Evolutionary conservation across 2,888 invertebrate species (phyloP), one percentile per base, ranked within the genome.

Genomic region (Pammene aurita): DNA sequence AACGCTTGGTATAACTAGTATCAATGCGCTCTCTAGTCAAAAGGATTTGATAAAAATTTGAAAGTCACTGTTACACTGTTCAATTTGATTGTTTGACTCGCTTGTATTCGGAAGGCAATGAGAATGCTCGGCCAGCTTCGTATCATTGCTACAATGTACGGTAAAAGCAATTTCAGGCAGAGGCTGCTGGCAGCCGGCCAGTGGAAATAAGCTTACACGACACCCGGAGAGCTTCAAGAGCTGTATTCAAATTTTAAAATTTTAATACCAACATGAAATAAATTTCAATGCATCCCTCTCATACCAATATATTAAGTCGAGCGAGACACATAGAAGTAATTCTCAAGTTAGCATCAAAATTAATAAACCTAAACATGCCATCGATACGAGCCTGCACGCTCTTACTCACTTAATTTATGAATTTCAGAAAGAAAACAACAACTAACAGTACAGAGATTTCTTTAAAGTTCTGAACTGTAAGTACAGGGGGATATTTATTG

Each of bases 121-220:
- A 34, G 34, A 54, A 54, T 5, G 34, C 34, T 18, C 11, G 54
- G 34, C 54, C 26, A 78, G 80, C 82, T 80, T 80, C 82, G 85
- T 89, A 90, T 89, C 88, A 86, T 86, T 85, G 86, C 81, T 85
- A 85, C 84, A 83, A 82, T 83, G 82, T 84, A 85, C 82, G 84
- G 87, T 84, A 88, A 87, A 90, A 90, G 89, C 90, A 90, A 91
- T 90, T 89, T 87, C 84, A 80, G 84, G 83, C 83, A 77, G 83
- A 81, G 84, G 76, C 82, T 81, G 81, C 84, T 92, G 92, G 92
- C 92, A 84, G 74, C 74, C 78, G 80, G 86, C 92, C 92, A 91
- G 87, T 80, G 79, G 89, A 86, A 90, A 90, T 90, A 89, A 89
- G 90, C 91, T 89, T 78, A 82, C 86, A 82, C 86, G 85, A 88